Evolutionary conservation across 2,888 invertebrate species (phyloP), one percentile per base, ranked within the genome.

Genomic region (Leptodirus hochenwartii): DNA sequence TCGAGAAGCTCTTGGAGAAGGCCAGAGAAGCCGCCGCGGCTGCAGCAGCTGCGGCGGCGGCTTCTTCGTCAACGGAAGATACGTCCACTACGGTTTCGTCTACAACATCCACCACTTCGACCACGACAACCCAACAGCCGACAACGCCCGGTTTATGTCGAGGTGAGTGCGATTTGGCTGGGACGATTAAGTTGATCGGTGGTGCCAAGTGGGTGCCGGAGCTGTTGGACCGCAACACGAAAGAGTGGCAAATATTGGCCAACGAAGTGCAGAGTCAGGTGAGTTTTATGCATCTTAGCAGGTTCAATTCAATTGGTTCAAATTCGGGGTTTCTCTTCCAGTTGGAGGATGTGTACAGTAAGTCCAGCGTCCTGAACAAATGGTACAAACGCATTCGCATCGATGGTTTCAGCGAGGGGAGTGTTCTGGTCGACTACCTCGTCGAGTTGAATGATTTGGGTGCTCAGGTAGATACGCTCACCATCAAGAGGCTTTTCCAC

Each of bases 381-480:
- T 85, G 82, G 81, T 87, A 77, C 53, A 80, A 77, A 46, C 78
- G 75, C 43, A 72, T 87, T 35, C 68, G 79, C 39, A 84, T 88
- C 37, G 88, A 88, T 47, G 79, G 80, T 37, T 87, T 87, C 47
- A 85, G 77, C 47, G 66, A 78, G 49, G 87, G 87, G 32, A 85
- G 85, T 41, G 76, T 88, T 26, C 59, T 88, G 10, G 87, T 87
- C 9, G 88, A 88, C 51, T 88, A 82, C 49, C 74, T 82, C 41
- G 76, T 88, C 10, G 82, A 84, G 56, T 53, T 88, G 34, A 73
- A 73, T 39, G 76, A 84, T 41, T 62, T 84, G 3, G 71, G 68
- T 23, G 62, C 68, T 32, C 67, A 66, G 43, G 62, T 81, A 10
- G 68, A 78, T 41, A 80, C 80, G 1, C 46, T 64, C 33, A 75